Evolutionary conservation across 2,113 vertebrate genomes (phyloP), one percentile per base, ranked within the genome.

Genomic region (Corynorhinus townsendii): DNA sequence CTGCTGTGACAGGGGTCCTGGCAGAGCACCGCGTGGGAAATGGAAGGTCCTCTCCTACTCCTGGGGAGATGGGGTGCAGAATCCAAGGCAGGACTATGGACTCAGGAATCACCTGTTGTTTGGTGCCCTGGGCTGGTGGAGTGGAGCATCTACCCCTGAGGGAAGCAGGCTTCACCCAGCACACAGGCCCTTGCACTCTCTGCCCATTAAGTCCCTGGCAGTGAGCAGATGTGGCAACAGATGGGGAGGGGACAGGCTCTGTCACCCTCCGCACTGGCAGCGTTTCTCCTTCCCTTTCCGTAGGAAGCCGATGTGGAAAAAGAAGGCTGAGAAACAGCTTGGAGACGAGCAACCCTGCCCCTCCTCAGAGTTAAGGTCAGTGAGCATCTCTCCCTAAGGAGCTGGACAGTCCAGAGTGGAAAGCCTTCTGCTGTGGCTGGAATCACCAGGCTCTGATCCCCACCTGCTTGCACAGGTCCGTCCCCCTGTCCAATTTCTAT

Each of bases 321-420:
- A 16, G 11, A 38, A 66, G 28, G 33, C 38, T 0, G 33, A 79
- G 64, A 22, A 73, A 8, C n/a, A 35, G 16, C 33, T 30, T 3
- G 30, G 45, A 38, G 20, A 52, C 56, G 0, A 26, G 56, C 9
- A 4, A 5, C n/a, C 19, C 22, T 3, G 28, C 30, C 10, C 0
- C 71, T 14, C 1, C 0, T 30, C 68, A n/a, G 66, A 62, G 5
- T 26, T 59, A 24, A n/a, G 76, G 4, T 76, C 76, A 43, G 68
- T 0, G 8, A 49, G 11, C 0, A 1, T 40, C 43, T 12, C 9
- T 54, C 52, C 54, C 22, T 0, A 4, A 16, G 4, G 45, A 10
- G 43, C 30, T 7, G 59, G 22, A 26, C 10, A 4, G 59, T 62
- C 59, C 59, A 62, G 59, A 62, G 59, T 5, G 26, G 26, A 62